These are phyloP conservation scores for Diplazon laetatorius DNA, from an alignment of 2,888 invertebrate species.

Conservation along the genomic window DNA sequence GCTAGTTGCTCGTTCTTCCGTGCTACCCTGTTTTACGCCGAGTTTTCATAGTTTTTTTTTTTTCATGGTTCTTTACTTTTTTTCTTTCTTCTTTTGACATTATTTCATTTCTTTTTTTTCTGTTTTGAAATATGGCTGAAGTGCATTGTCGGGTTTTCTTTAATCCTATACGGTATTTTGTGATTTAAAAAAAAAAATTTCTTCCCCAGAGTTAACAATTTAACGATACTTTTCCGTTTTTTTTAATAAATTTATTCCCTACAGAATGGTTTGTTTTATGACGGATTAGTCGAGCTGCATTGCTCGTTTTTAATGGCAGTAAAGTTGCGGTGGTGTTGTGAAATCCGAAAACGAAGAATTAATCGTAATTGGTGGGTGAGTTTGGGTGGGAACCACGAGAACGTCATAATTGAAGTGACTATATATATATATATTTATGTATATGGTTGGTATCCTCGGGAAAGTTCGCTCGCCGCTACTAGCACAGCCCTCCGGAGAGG, in stretches of 20 bases:
- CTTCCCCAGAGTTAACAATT: conserved; percentile 13
- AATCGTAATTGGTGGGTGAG: conserved; percentile 13
- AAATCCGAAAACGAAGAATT: neutral
- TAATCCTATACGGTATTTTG: neutral
- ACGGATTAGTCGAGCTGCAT: neutral
- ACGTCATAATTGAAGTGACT: conserved; percentile 17
- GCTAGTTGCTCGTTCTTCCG: conserved; percentile 39
- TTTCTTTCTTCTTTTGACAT: conserved; percentile 15
- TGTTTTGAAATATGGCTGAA: too few relatives aligned
- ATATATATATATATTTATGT: too few relatives aligned
- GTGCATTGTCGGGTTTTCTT: neutral
- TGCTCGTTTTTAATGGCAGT: conserved; percentile 23
- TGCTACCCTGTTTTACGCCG: neutral
- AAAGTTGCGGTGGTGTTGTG: neutral
- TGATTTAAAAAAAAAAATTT: neutral
- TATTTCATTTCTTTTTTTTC: neutral
- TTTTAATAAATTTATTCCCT: neutral
- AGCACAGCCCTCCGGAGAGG: too few relatives aligned
- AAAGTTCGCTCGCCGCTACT: conserved; percentile 13
- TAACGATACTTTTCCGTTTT: neutral
- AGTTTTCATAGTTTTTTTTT: neutral
- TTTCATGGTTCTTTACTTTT: neutral
- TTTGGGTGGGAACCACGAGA: neutral
- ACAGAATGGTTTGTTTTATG: conserved; percentile 1
- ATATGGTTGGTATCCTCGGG: too few relatives aligned